Percentiles rank a stretch among this genome's conserved stretches.
Evolutionary conservation across 2,113 vertebrate genomes (phyloP).

Genomic region (Perca fluviatilis): DNA sequence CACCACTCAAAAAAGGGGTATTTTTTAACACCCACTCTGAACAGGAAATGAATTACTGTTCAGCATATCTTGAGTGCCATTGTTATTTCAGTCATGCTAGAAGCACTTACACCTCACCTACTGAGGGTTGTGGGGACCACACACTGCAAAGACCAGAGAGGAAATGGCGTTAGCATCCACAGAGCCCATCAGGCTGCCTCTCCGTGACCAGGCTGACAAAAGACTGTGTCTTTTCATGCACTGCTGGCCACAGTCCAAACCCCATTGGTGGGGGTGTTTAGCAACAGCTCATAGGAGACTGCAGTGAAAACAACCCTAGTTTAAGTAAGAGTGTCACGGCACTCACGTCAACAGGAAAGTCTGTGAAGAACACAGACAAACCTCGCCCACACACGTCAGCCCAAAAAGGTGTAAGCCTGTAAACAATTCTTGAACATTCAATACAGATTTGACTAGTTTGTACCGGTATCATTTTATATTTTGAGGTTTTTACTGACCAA

Average conservation of each 20-base stretch:
- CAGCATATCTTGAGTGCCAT: slow-evolving; percentile 36
- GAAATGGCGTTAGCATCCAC: slow-evolving; percentile 68
- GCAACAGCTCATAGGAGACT: slow-evolving; percentile 37
- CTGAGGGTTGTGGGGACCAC: slow-evolving; percentile 66
- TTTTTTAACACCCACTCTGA: slow-evolving; percentile 53
- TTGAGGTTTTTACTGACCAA: slow-evolving; percentile 15
- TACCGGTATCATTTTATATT: neutral
- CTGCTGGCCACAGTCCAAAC: slow-evolving; percentile 40
- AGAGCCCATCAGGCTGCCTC: slow-evolving; percentile 10
- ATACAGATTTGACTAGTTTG: neutral
- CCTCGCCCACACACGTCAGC: slow-evolving; percentile 68
- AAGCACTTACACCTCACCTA: slow-evolving; percentile 74
- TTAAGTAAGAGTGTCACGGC: slow-evolving; percentile 46
- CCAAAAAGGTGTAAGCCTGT: slow-evolving; percentile 15
- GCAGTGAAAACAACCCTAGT: slow-evolving; percentile 42
- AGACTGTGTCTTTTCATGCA: slow-evolving; percentile 57
- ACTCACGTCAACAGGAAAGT: slow-evolving; percentile 76
- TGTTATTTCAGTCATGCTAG: slow-evolving; percentile 48
- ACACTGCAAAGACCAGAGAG: slow-evolving; percentile 77
- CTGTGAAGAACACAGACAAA: neutral
- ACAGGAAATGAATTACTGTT: slow-evolving; percentile 62
- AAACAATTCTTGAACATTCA: slow-evolving; percentile 26
- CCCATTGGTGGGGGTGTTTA: slow-evolving; percentile 20
- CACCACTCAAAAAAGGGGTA: slow-evolving; percentile 34
- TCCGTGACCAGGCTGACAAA: slow-evolving; percentile 65